These are phyloP conservation scores for Pollenia amentaria DNA, from an alignment of 2,888 invertebrate species.

Conservation along the genomic window DNA sequence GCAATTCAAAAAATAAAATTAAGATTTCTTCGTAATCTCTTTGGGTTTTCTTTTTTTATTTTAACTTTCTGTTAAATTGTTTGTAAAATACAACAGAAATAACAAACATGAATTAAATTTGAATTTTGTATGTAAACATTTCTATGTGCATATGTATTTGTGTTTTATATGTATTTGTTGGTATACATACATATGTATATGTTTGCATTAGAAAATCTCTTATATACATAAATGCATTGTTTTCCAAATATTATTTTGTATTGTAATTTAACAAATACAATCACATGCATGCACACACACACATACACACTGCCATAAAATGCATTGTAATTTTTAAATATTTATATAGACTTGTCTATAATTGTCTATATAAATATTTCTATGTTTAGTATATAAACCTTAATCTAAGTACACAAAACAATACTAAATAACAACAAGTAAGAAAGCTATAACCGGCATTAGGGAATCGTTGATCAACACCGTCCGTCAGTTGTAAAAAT, in stretches of 20 bases:
- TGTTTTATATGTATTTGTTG: neutral
- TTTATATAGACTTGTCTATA: constrained; percentile 7
- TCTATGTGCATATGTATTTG: neutral
- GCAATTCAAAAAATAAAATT: constrained; percentile 33
- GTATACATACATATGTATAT: constrained; percentile 12
- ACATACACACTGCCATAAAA: neutral
- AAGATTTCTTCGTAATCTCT: neutral
- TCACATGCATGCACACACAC: neutral
- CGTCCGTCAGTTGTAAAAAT: too few species aligned
- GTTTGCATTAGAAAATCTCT: constrained; percentile 8
- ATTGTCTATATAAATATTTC: constrained; percentile 1
- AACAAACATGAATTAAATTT: constrained; percentile 47
- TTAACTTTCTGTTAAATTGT: constrained; percentile 51
- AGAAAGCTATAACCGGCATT: too few species aligned
- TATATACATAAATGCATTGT: constrained; percentile 25
- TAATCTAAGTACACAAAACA: constrained; percentile 28
- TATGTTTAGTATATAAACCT: constrained; percentile 5
- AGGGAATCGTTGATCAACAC: too few species aligned
- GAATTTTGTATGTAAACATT: constrained; percentile 6
- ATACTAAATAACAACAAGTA: neutral
- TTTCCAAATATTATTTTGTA: constrained; percentile 54
- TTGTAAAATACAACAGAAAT: constrained; percentile 34
- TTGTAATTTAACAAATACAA: constrained; percentile 15
- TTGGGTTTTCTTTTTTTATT: constrained; percentile 7
- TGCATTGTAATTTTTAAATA: constrained; percentile 3